These are phyloP conservation scores for Amphibalanus amphitrite DNA, from an alignment of 1,140 invertebrate genomes.

Conservation along the genomic window DNA sequence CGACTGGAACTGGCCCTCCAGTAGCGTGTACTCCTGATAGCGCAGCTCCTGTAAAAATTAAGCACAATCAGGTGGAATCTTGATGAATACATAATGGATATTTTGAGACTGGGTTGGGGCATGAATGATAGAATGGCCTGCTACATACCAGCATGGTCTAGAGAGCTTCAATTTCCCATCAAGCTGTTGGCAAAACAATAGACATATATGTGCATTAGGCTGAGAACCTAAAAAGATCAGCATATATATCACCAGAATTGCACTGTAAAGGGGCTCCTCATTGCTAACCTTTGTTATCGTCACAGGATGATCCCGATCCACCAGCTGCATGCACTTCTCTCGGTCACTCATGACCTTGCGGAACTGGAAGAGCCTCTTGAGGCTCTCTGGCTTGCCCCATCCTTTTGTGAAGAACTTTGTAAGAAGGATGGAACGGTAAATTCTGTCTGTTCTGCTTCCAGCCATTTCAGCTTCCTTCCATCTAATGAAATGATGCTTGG, in stretches of 20 bases:
- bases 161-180: background rate
- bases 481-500: no score
- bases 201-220: constrained; percentile 3
- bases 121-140: background rate
- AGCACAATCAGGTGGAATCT: no score
- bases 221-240: background rate
- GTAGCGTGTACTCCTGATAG: constrained; percentile 48
- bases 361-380: constrained; percentile 77
- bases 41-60: constrained; percentile 49
- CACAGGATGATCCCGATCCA: constrained; percentile 67
- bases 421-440: constrained; percentile 73
- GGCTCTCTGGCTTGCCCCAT: constrained; percentile 84
- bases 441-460: constrained; percentile 48
- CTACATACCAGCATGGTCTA: background rate
- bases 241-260: background rate
- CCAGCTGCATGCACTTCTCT: constrained; percentile 59
- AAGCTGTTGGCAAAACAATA: constrained; percentile 2
- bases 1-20: constrained; percentile 77
- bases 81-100: background rate
- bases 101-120: background rate
- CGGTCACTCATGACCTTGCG: constrained; percentile 69
- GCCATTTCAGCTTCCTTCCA: background rate
- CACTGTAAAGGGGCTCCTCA: background rate
- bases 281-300: constrained; percentile 61
- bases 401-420: constrained; percentile 91